Base-by-base conservation (phyloP, 2,888 invertebrate genomes). In the Cybosia mesomella region DNA sequence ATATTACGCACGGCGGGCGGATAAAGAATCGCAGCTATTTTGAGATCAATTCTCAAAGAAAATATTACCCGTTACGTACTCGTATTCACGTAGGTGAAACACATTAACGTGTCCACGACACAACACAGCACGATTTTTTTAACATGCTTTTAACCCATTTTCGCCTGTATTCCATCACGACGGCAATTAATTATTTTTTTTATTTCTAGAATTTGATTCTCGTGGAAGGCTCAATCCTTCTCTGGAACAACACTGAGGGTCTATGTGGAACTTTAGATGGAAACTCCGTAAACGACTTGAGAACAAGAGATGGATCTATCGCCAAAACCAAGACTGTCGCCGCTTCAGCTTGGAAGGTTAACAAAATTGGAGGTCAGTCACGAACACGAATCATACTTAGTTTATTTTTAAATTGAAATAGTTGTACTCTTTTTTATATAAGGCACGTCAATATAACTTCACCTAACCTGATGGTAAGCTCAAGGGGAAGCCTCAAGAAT, bases 221-320 rank as follows among this genome's bases (percentile, higher is more conserved):
- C 72, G 91, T 98, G 0, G 96, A 97, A 85, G 97, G 96, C 0
- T 95, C 96, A 1, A 96, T 97, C 32, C 95, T 95, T 2, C 88
- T 97, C 49, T 98, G 98, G 97, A 97, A 97, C 83, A 96, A 96
- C 81, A 97, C 98, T 0, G 96, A 96, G 72, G 98, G 98, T 66
- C 92, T 98, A 0, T 98, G 98, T 85, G 98, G 98, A 0, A 95
- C 94, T 0, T 91, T 98, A 77, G 97, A 98, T 87, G 97, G 97
- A 0, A 95, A 96, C 80, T 89, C 93, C 8, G 91, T 90, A 10
- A 97, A 98, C 83, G 98, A 98, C 87, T 94, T 97, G 74, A 87
- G 91, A 43, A 96, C 96, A 0, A 95, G 95, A 79, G 96, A 96
- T 43, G 97, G 96, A 0, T 90, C 87, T 0, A 80, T 91, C 4